phyloP scores from a whole-genome alignment of 1,140 invertebrate species.

The Drosophila repleta region DNA sequence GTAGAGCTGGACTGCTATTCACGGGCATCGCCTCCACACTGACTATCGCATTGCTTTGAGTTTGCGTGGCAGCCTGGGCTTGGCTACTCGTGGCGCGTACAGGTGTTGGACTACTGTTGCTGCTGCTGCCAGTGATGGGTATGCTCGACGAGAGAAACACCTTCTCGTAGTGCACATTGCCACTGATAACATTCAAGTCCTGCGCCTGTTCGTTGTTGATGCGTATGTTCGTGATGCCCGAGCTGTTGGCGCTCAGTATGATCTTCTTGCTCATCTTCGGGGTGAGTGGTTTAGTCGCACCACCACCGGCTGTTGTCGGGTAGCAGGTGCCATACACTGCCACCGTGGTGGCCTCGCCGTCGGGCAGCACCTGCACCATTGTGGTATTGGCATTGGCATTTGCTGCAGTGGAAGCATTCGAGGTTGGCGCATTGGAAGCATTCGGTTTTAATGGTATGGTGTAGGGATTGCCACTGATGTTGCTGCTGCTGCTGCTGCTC shows the following conservation, averaged over 20 bases:
- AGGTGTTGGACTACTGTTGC: conserved; percentile 18
- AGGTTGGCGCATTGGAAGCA: conserved; percentile 21
- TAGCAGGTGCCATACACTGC: conserved; percentile 81
- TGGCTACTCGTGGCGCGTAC: conserved; percentile 24
- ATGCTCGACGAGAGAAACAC: conserved; percentile 77
- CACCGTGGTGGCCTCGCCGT: conserved; percentile 51
- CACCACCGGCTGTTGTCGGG: conserved; percentile 31
- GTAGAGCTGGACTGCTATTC: conserved; percentile 57
- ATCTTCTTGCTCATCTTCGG: conserved; percentile 78
- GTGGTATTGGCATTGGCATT: conserved; percentile 59
- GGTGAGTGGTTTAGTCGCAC: conserved; percentile 47
- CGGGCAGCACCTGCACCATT: conserved; percentile 69
- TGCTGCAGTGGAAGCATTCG: conserved; percentile 38
- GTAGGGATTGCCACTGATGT: conserved; percentile 54
- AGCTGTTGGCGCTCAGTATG: conserved; percentile 76
- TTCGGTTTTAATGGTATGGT: conserved; percentile 60
- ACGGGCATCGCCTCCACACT: conserved; percentile 16
- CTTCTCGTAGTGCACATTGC: conserved; percentile 79
- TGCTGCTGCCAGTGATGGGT: conserved; percentile 47
- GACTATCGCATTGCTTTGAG: conserved; percentile 11
- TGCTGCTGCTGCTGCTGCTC: conserved; percentile 32
- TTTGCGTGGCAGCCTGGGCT: conserved; percentile 10
- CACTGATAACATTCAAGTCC: conserved; percentile 61
- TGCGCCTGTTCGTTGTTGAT: conserved; percentile 65
- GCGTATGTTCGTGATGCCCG: conserved; percentile 77